These are phyloP conservation scores for Thalassarche chlororhynchos DNA, from an alignment of 2,113 vertebrate genomes.

Conservation along the genomic window DNA sequence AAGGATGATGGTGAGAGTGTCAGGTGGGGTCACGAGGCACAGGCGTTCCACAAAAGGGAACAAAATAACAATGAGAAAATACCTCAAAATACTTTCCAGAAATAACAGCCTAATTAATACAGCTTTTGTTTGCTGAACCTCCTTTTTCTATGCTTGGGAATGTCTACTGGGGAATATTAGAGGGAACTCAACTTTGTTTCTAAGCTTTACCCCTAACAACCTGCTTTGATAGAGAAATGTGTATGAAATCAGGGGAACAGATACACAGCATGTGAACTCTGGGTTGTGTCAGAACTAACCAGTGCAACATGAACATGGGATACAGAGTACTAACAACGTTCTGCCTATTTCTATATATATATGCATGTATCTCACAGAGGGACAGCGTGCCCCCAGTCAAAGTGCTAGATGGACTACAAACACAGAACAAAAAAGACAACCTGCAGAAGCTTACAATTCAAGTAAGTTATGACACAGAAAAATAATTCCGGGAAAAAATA, in stretches of 20 bases:
- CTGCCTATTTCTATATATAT: neutral
- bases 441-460: neutral
- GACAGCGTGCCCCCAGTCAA: neutral
- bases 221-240: constrained; percentile 28
- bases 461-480: neutral
- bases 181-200: constrained; percentile 4
- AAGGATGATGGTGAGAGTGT: constrained; percentile 42
- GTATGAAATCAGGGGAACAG: neutral
- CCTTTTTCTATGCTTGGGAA: neutral
- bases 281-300: constrained; percentile 11
- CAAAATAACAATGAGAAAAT: constrained; percentile 44
- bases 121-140: constrained; percentile 35
- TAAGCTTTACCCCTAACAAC: neutral
- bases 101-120: constrained; percentile 48
- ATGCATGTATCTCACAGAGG: neutral
- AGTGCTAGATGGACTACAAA: constrained; percentile 21
- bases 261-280: neutral
- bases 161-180: neutral
- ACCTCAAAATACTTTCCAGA: constrained; percentile 42
- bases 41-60: neutral
- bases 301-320: neutral
- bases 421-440: neutral
- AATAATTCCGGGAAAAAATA: neutral
- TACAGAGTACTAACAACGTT: constrained; percentile 13
- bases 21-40: constrained; percentile 17